Evolutionary conservation across 2,797 vertebrate species (phyloP).

Genomic region (Sandelia bainsii): DNA sequence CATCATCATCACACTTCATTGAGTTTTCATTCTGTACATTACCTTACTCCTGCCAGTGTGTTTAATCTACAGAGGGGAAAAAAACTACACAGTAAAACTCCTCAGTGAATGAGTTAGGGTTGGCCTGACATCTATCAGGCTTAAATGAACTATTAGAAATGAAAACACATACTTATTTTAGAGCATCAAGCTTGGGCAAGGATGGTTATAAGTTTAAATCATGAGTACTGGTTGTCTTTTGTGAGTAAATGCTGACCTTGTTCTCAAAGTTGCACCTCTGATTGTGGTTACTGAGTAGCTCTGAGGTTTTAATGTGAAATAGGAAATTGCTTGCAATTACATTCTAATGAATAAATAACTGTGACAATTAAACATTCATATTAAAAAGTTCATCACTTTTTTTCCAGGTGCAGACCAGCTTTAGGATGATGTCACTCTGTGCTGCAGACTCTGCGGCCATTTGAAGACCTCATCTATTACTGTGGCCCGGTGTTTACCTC

Average conservation of each 20-base stretch:
- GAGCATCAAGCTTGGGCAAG: neutral
- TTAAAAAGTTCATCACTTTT: slow-evolving; percentile 25
- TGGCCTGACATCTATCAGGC: slow-evolving; percentile 33
- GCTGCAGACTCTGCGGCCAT: slow-evolving; percentile 23
- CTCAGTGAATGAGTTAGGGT: slow-evolving; percentile 9
- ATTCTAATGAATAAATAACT: slow-evolving; percentile 35
- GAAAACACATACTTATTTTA: slow-evolving; percentile 37
- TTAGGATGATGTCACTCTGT: slow-evolving; percentile 57
- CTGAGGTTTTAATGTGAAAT: neutral
- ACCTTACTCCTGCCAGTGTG: slow-evolving; percentile 39
- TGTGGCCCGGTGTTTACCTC: slow-evolving; percentile 58
- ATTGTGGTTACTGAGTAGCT: neutral
- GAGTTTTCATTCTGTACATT: slow-evolving; percentile 62
- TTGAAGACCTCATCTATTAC: slow-evolving; percentile 54
- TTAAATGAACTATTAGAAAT: slow-evolving; percentile 37
- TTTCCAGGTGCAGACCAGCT: slow-evolving; percentile 58
- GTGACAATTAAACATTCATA: slow-evolving; percentile 27
- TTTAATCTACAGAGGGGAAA: slow-evolving; percentile 44
- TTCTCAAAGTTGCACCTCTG: neutral
- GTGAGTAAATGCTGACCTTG: slow-evolving; percentile 7
- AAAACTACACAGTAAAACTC: slow-evolving; percentile 6
- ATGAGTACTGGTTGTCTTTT: neutral
- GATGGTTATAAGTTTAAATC: slow-evolving; percentile 14
- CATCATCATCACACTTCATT: slow-evolving; percentile 71
- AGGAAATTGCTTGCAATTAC: slow-evolving; percentile 23